Conservation (phyloP, 2,113 vertebrate genomes). For the Synchiropus splendidus region DNA sequence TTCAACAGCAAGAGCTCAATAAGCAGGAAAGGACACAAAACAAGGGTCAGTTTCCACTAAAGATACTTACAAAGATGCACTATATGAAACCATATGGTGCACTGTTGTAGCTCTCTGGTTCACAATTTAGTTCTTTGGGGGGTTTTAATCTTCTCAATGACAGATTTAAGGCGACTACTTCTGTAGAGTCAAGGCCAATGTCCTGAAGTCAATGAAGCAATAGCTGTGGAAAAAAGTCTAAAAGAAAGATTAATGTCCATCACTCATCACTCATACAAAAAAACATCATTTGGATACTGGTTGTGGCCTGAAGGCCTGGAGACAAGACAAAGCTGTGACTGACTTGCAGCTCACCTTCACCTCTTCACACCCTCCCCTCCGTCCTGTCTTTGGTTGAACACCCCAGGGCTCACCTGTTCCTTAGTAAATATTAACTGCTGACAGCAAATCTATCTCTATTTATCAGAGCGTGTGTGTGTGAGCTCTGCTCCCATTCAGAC, state of each 20-base stretch:
- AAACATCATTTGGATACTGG: too few species aligned
- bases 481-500: slow-evolving; percentile 2
- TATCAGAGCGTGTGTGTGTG: slow-evolving; percentile 15
- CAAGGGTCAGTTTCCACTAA: too few species aligned
- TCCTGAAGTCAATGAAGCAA: slow-evolving; percentile 17
- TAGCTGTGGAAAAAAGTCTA: background rate
- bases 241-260: too few species aligned
- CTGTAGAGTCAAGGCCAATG: slow-evolving; percentile 17
- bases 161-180: slow-evolving; percentile 23
- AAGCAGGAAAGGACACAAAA: too few species aligned
- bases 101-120: too few species aligned
- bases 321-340: too few species aligned
- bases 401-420: slow-evolving; percentile 14
- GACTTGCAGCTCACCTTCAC: slow-evolving; percentile 3
- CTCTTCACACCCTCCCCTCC: background rate
- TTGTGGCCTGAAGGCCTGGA: too few species aligned
- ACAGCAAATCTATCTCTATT: slow-evolving; percentile 49
- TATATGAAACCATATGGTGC: too few species aligned
- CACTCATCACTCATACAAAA: too few species aligned
- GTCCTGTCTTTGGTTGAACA: too few species aligned
- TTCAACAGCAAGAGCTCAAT: too few species aligned
- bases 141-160: slow-evolving; percentile 10
- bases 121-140: slow-evolving; percentile 1
- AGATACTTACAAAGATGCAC: too few species aligned
- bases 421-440: slow-evolving; percentile 42